A percentile compares a stretch with the other conserved stretches of the same genome.
Conservation (phyloP, 2,113 vertebrate species). For the Halichoerus grypus region DNA sequence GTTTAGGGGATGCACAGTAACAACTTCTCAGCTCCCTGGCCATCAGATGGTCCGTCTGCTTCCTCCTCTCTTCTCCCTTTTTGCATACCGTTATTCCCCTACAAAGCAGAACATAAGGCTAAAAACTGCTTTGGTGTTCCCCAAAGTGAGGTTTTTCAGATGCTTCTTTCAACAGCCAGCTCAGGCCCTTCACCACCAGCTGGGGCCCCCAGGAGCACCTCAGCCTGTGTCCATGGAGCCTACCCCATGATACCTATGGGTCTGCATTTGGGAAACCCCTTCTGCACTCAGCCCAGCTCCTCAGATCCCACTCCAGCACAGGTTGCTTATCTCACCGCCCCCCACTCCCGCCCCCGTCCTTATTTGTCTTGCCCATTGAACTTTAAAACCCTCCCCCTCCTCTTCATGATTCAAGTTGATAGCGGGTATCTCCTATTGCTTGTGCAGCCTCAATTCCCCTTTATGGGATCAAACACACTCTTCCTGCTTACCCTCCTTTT, state of each 20-base stretch:
- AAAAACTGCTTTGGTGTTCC: neutral
- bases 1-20: neutral
- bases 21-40: neutral
- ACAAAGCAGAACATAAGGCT: neutral
- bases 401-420: neutral
- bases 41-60: neutral
- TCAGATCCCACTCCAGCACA: neutral
- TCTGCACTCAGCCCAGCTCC: neutral
- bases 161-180: neutral
- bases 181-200: too few relatives aligned
- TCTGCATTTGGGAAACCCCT: neutral
- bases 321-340: neutral
- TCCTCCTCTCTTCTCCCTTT: neutral
- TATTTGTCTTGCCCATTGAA: neutral
- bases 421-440: neutral
- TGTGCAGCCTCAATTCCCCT: neutral
- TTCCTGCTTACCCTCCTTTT: neutral
- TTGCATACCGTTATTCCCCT: neutral
- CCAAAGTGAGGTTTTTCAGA: neutral
- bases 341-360: neutral
- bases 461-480: neutral
- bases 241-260: accelerated
- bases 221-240: neutral
- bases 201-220: neutral
- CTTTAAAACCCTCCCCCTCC: neutral